phyloP scores from a whole-genome alignment of 2,888 invertebrate species.

The Agrotis clavis region DNA sequence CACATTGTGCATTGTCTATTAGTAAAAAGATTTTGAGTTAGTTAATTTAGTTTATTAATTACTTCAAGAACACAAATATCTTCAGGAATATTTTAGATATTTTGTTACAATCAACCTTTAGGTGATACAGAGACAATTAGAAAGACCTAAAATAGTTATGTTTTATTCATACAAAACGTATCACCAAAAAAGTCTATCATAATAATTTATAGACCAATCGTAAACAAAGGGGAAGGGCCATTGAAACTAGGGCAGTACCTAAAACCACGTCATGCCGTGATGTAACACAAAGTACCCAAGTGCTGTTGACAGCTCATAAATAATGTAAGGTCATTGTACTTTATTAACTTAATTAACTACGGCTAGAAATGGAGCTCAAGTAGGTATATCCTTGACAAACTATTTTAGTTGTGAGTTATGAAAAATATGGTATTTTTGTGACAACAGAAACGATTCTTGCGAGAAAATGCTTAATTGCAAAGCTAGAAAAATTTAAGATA shows the following conservation, averaged over 20 bases:
- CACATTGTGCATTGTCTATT: neutral
- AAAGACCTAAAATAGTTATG: neutral
- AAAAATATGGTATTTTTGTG: slow-evolving; percentile 31
- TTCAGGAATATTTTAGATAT: neutral
- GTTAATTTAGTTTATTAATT: too few relatives aligned
- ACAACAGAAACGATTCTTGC: slow-evolving; percentile 18
- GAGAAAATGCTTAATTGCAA: neutral
- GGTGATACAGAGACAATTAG: neutral
- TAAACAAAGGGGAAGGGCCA: slow-evolving; percentile 33
- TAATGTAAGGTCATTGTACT: slow-evolving; percentile 64
- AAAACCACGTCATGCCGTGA: slow-evolving; percentile 46
- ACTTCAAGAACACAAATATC: neutral
- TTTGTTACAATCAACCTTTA: neutral
- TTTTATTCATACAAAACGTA: neutral
- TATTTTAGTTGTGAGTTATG: slow-evolving; percentile 15
- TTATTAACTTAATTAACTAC: slow-evolving; percentile 64
- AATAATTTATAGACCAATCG: slow-evolving; percentile 10
- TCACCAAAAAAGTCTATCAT: neutral
- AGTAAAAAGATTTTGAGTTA: neutral
- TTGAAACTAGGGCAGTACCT: slow-evolving; percentile 30
- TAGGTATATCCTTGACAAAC: slow-evolving; percentile 42
- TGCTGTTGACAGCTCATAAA: slow-evolving; percentile 65
- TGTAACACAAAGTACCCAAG: slow-evolving; percentile 49
- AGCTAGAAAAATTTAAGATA: neutral
- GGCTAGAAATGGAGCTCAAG: slow-evolving; percentile 52